Percentiles rank a stretch among this genome's conserved stretches.
These are phyloP conservation scores for Zosterops pallidus DNA, from an alignment of 2,113 vertebrate species.

Conservation along the genomic window DNA sequence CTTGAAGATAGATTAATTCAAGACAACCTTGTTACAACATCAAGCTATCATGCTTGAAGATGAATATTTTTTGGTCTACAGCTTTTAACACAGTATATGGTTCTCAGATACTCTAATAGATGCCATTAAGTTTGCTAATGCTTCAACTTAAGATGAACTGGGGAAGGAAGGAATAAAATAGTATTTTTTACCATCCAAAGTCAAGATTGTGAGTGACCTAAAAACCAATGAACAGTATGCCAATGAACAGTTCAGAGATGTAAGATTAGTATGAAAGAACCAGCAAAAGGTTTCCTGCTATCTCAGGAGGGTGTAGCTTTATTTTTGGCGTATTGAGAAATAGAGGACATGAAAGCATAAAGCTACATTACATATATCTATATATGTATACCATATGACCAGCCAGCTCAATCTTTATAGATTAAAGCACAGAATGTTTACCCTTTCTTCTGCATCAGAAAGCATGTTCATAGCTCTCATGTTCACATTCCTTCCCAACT, in stretches of 20 bases:
- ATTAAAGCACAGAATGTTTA: slow-evolving; percentile 45
- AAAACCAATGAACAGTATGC: neutral
- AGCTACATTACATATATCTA: neutral
- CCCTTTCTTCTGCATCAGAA: slow-evolving; percentile 88
- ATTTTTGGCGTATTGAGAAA: neutral
- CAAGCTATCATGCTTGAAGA: neutral
- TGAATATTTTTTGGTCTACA: neutral
- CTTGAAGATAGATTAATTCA: neutral
- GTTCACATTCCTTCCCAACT: slow-evolving; percentile 85
- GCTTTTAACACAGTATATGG: neutral
- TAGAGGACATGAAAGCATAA: neutral
- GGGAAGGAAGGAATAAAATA: neutral
- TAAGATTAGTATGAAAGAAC: neutral
- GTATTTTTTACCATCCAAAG: neutral
- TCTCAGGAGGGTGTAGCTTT: neutral
- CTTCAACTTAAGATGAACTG: neutral
- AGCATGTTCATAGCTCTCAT: slow-evolving; percentile 87
- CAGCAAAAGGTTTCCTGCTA: neutral
- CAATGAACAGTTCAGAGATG: neutral
- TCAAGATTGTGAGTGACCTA: neutral
- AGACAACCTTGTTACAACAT: neutral
- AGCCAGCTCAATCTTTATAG: neutral
- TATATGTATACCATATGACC: neutral
- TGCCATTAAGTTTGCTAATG: neutral
- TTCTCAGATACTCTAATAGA: neutral